These are phyloP conservation scores for Neodiprion virginianus DNA, from an alignment of 1,140 invertebrate species.

Conservation along the genomic window DNA sequence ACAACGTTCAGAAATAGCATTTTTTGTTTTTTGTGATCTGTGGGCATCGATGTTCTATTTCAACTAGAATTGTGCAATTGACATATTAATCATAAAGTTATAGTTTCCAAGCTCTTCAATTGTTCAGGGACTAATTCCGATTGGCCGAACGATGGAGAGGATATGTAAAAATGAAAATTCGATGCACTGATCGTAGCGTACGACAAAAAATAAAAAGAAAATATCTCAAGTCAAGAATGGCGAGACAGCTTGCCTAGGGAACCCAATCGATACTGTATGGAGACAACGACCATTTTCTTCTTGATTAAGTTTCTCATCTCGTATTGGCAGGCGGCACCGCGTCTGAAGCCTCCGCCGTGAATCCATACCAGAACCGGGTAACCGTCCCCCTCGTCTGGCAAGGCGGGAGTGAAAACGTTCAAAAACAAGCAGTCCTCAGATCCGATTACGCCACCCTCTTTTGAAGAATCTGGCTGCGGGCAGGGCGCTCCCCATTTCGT, in stretches of 20 bases:
- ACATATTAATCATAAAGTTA: no score
- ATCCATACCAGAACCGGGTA: conserved; percentile 70
- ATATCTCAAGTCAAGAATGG: no score
- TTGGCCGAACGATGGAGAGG: no score
- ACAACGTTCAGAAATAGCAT: no score
- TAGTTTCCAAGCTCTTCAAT: no score
- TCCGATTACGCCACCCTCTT: conserved; percentile 54
- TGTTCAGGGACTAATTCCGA: no score
- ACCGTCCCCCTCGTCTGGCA: conserved; percentile 62
- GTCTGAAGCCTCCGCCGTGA: conserved; percentile 69
- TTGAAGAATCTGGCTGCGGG: conserved; percentile 61
- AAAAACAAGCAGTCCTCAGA: conserved; percentile 82
- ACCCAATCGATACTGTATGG: conserved; percentile 83
- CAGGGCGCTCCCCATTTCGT: conserved; percentile 63
- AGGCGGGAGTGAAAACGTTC: conserved; percentile 78
- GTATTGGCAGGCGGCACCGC: conserved; percentile 72
- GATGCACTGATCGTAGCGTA: no score
- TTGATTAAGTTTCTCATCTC: conserved; percentile 66
- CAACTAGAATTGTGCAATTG: no score
- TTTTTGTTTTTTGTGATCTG: no score
- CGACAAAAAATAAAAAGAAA: no score
- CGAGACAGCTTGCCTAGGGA: conserved; percentile 67
- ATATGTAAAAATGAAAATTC: no score
- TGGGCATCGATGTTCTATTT: no score
- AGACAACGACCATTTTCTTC: conserved; percentile 75